phyloP scores from a whole-genome alignment of 2,888 invertebrate species.

The Spatulosminthurus flaviceps region DNA sequence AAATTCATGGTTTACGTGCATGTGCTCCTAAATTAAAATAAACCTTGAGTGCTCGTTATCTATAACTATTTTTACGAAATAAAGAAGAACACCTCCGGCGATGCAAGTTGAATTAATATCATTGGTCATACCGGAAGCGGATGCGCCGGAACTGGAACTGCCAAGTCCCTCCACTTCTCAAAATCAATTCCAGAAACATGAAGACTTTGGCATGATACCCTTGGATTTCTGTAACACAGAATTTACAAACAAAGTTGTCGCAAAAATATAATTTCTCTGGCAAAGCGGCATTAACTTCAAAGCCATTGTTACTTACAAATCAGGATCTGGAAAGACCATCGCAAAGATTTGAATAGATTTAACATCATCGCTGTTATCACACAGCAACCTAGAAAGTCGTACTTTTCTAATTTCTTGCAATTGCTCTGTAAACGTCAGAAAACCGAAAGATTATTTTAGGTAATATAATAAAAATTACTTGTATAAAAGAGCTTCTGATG shows the following conservation, averaged over 20 bases:
- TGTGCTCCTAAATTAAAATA: neutral
- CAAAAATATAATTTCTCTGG: neutral
- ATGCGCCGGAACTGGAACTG: neutral
- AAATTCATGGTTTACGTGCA: neutral
- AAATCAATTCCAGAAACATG: conserved; percentile 65
- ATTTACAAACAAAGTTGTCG: neutral
- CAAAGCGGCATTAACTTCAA: neutral
- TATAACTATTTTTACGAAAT: neutral
- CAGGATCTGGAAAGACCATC: conserved; percentile 67
- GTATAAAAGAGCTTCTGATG: neutral
- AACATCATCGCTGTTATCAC: conserved; percentile 68
- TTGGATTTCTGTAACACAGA: conserved; percentile 66
- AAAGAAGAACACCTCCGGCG: neutral
- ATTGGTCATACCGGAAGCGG: neutral
- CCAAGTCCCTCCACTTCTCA: conserved; percentile 65
- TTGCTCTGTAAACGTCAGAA: conserved; percentile 65
- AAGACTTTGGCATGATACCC: conserved; percentile 66
- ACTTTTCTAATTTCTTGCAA: conserved; percentile 67
- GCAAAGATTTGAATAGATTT: conserved; percentile 67
- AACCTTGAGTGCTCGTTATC: no score
- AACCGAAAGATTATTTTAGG: neutral
- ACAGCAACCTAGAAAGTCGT: conserved; percentile 67
- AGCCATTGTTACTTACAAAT: conserved; percentile 65
- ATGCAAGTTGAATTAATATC: neutral
- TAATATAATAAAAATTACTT: no score